These are phyloP conservation scores for Solea senegalensis DNA, from an alignment of 2,113 vertebrate species.

Conservation along the genomic window DNA sequence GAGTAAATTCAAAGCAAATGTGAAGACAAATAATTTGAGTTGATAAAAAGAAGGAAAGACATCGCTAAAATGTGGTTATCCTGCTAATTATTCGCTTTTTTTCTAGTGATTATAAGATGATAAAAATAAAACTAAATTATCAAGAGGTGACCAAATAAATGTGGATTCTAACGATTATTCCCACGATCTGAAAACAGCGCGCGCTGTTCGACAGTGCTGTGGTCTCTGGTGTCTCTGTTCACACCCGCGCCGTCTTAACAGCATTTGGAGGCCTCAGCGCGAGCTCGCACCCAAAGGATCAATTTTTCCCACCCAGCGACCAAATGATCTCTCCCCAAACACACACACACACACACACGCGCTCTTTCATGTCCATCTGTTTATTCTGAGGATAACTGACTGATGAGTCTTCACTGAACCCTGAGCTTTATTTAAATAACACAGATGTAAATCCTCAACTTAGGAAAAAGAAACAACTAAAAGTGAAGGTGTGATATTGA, in stretches of 20 bases:
- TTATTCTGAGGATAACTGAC: slow-evolving; percentile 63
- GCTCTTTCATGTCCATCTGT: slow-evolving; percentile 68
- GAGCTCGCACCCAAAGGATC: slow-evolving; percentile 22
- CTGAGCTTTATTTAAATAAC: neutral
- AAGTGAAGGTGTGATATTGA: too few species aligned
- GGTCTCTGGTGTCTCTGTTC: slow-evolving; percentile 20
- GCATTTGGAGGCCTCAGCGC: slow-evolving; percentile 56
- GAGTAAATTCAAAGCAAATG: too few species aligned
- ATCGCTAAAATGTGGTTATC: too few species aligned
- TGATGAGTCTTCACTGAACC: slow-evolving; percentile 17
- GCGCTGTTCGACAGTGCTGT: too few species aligned
- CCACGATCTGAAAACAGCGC: too few species aligned
- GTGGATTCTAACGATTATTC: neutral
- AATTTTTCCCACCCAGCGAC: slow-evolving; percentile 45
- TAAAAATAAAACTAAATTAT: too few species aligned
- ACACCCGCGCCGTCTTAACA: slow-evolving; percentile 44
- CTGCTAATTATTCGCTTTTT: too few species aligned
- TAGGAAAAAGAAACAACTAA: too few species aligned
- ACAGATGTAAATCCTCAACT: neutral
- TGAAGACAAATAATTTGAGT: too few species aligned
- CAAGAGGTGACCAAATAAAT: too few species aligned
- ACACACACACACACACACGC: neutral
- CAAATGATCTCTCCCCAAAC: slow-evolving; percentile 51
- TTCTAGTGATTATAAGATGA: too few species aligned
- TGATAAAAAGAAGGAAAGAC: too few species aligned